Percentiles rank a stretch among this genome's conserved stretches.
Conservation (phyloP, 2,888 invertebrate genomes). For the Oscheius onirici region DNA sequence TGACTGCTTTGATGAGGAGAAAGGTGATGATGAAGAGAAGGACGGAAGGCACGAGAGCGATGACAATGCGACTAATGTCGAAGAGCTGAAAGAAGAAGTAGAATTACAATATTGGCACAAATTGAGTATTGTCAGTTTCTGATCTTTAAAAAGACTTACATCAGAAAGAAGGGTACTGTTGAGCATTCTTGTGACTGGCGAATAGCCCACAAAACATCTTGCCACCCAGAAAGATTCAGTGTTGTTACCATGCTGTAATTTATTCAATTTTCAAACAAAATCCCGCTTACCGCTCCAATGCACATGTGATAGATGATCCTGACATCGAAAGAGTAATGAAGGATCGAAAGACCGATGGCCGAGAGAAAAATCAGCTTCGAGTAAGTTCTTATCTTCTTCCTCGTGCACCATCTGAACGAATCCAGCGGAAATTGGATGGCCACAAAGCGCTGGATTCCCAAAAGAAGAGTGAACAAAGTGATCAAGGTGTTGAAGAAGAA, state of each 20-base stretch:
- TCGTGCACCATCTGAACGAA: constrained; percentile 52
- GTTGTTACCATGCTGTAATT: background rate
- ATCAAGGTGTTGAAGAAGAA: constrained; percentile 62
- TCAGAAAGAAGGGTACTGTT: constrained; percentile 44
- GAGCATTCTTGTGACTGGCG: constrained; percentile 41
- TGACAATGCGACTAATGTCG: constrained; percentile 48
- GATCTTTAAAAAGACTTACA: constrained; percentile 26
- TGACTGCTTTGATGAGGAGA: constrained; percentile 47
- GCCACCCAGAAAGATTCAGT: constrained; percentile 49
- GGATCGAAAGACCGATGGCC: constrained; percentile 41
- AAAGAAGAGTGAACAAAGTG: constrained; percentile 55
- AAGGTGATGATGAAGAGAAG: constrained; percentile 55
- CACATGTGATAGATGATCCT: constrained; percentile 57
- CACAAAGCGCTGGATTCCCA: constrained; percentile 57
- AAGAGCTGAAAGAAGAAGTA: constrained; percentile 43
- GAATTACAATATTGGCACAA: too few species aligned
- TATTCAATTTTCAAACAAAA: background rate
- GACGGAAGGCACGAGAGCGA: constrained; percentile 49
- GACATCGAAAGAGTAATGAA: constrained; percentile 51
- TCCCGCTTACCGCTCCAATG: constrained; percentile 18
- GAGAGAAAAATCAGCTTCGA: constrained; percentile 46
- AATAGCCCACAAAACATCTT: constrained; percentile 55
- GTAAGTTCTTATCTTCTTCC: constrained; percentile 42
- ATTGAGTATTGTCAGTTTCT: too few species aligned
- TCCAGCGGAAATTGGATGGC: constrained; percentile 59